Conservation (phyloP, 2,888 invertebrate genomes). For the Asteroscopus sphinx region DNA sequence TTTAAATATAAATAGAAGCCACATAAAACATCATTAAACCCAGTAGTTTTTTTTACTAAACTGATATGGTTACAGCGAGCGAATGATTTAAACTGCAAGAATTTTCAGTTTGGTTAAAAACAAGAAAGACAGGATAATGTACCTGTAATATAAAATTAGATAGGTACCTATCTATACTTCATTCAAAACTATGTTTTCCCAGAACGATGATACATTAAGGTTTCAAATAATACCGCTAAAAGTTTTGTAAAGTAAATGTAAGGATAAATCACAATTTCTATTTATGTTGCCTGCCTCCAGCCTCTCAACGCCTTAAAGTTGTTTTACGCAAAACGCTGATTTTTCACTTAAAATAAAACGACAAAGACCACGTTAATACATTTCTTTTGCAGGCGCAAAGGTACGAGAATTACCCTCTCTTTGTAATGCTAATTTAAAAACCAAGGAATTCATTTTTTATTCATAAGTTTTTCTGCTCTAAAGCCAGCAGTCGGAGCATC, state of each 20-base stretch:
- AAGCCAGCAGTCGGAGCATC: conserved; percentile 85
- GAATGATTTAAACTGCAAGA: no score
- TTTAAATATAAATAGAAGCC: no score
- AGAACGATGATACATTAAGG: no score
- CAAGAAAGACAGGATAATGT: no score
- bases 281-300: conserved; percentile 7
- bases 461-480: conserved; percentile 89
- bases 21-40: no score
- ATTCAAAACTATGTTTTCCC: no score
- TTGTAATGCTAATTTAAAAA: conserved; percentile 89
- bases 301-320: conserved; percentile 34
- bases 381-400: conserved; percentile 84
- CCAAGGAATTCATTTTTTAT: conserved; percentile 90
- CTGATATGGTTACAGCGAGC: no score
- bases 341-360: conserved; percentile 82
- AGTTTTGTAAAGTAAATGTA: neutral
- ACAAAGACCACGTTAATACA: conserved; percentile 81
- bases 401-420: conserved; percentile 88
- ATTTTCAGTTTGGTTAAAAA: no score
- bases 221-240: no score
- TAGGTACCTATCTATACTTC: no score
- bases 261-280: neutral
- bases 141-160: no score
- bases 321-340: conserved; percentile 72
- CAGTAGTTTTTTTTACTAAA: no score